Conservation (phyloP, 2,888 invertebrate species). For the Gryllus longicercus region DNA sequence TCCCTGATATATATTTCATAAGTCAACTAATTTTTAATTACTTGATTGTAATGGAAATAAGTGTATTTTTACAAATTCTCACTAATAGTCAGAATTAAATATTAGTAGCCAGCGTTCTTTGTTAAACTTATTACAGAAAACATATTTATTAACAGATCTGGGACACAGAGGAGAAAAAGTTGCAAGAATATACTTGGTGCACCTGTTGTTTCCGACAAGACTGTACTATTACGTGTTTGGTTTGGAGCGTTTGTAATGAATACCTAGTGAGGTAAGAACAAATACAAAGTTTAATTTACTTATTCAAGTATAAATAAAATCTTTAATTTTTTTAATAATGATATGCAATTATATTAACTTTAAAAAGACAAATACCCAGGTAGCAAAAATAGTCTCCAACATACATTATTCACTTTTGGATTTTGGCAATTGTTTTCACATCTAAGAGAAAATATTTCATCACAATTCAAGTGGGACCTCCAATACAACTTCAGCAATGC, state of each 20-base stretch:
- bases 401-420: no score
- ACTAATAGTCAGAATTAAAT: background rate
- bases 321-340: no score
- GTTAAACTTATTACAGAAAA: background rate
- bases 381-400: no score
- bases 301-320: no score
- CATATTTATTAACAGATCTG: background rate
- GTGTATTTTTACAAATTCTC: no score
- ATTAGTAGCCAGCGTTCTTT: background rate
- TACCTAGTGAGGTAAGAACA: background rate
- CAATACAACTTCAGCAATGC: no score
- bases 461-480: no score
- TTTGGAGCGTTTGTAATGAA: background rate
- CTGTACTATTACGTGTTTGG: background rate
- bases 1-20: background rate
- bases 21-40: background rate
- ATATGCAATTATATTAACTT: no score
- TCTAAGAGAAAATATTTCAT: no score
- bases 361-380: no score
- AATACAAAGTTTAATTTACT: background rate
- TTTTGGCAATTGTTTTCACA: no score
- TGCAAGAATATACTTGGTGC: background rate
- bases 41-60: no score
- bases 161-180: background rate
- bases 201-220: background rate